Evolutionary conservation across 2,113 vertebrate species (phyloP).

Genomic region (Caranx melampygus): DNA sequence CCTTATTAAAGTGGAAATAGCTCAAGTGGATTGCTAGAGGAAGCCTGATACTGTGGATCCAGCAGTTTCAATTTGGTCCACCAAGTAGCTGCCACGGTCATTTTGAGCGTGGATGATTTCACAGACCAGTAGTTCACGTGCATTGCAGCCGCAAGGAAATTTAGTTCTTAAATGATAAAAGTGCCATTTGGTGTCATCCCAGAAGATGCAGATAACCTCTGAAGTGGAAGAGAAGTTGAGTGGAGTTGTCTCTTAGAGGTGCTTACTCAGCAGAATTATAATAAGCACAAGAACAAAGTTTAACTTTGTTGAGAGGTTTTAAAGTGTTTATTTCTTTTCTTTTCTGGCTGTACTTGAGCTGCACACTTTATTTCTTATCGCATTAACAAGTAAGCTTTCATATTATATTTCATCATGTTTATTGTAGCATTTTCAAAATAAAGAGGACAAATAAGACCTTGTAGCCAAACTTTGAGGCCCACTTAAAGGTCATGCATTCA

Average conservation of each 20-base stretch:
- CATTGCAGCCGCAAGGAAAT: slow-evolving; percentile 40
- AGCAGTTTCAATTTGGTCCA: slow-evolving; percentile 36
- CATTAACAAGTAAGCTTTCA: not conserved
- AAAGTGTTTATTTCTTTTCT: not conserved
- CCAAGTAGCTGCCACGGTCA: slow-evolving; percentile 22
- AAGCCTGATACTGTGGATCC: slow-evolving; percentile 23
- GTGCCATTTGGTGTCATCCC: slow-evolving; percentile 18
- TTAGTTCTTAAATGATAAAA: slow-evolving; percentile 48
- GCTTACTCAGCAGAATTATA: slow-evolving; percentile 7
- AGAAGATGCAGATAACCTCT: slow-evolving; percentile 34
- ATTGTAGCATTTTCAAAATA: too few relatives aligned
- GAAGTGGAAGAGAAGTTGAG: slow-evolving; percentile 31
- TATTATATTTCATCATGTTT: not conserved
- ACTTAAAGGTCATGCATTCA: not conserved
- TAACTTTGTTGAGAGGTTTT: not conserved
- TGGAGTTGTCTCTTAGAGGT: slow-evolving; percentile 17
- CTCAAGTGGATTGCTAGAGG: slow-evolving; percentile 38
- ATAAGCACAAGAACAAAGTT: not conserved
- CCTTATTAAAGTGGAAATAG: slow-evolving; percentile 48
- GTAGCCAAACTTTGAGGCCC: not conserved
- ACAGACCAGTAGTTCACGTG: slow-evolving; percentile 37
- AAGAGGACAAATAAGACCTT: not conserved
- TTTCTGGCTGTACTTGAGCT: not conserved
- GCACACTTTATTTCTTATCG: not conserved
- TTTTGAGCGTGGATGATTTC: slow-evolving; percentile 51